Conservation (phyloP, 2,113 vertebrate genomes). For the Procapra przewalskii region DNA sequence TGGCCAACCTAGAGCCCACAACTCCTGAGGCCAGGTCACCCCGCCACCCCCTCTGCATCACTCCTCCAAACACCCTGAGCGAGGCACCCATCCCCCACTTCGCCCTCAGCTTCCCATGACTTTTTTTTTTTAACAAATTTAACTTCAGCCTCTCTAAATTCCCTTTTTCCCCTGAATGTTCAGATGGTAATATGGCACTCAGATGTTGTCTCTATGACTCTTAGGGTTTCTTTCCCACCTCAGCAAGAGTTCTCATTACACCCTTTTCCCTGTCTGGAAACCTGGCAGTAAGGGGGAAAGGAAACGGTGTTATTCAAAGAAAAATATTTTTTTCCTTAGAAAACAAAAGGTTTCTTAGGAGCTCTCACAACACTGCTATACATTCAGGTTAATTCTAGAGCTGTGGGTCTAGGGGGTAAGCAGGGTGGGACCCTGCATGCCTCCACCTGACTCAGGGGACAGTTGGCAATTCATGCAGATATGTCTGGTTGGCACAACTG, state of each 20-base stretch:
- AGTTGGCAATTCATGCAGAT: too few relatives aligned
- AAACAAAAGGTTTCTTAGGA: background rate
- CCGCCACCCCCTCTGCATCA: background rate
- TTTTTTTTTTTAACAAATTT: background rate
- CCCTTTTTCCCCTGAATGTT: background rate
- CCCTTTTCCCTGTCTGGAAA: background rate
- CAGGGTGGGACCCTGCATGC: background rate
- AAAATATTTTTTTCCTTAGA: background rate
- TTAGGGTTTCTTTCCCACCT: background rate
- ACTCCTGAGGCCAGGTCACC: background rate
- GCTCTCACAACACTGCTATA: background rate
- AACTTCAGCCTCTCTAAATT: background rate
- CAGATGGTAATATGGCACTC: background rate
- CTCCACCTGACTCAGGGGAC: background rate
- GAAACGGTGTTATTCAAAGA: background rate
- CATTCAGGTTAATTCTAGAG: background rate
- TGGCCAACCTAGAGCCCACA: background rate
- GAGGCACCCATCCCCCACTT: background rate
- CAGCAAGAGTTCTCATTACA: background rate
- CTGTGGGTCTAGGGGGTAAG: background rate
- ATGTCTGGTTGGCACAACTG: background rate
- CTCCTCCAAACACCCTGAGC: background rate
- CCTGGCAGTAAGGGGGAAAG: background rate
- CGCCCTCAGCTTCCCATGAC: rapidly evolving
- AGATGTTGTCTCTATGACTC: background rate